These are phyloP conservation scores for Odontomachus brunneus DNA, from an alignment of 1,140 invertebrate species.

Conservation along the genomic window DNA sequence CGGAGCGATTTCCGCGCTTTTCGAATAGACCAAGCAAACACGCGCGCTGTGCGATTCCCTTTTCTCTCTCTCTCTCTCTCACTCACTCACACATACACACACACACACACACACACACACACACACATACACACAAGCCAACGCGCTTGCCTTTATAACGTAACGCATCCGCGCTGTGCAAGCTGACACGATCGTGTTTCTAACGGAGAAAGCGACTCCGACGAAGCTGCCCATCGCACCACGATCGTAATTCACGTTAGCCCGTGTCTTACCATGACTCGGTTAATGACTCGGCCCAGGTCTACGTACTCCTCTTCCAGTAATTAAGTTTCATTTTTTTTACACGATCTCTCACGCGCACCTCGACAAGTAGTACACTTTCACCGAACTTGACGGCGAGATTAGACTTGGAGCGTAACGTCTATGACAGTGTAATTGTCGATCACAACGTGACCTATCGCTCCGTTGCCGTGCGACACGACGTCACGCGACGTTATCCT, in stretches of 20 bases:
- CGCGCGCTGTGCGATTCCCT: too few species aligned
- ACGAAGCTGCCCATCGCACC: constrained; percentile 53
- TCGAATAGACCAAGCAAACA: too few species aligned
- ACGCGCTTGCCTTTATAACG: constrained; percentile 45
- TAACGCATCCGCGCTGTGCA: constrained; percentile 11
- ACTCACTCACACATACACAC: too few species aligned
- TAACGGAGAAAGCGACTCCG: constrained; percentile 69
- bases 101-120: too few species aligned
- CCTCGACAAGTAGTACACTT: constrained; percentile 73
- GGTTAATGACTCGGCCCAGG: constrained; percentile 72
- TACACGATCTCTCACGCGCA: constrained; percentile 10
- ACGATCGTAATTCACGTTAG: constrained; percentile 66
- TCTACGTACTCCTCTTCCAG: constrained; percentile 65
- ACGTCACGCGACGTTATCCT: constrained; percentile 26
- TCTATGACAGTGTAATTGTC: constrained; percentile 65
- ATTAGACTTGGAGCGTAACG: constrained; percentile 30
- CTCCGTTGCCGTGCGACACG: not conserved
- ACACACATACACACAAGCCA: too few species aligned
- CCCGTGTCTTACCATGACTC: constrained; percentile 59
- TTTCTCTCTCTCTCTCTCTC: not conserved
- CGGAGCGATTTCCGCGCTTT: not conserved
- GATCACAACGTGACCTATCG: constrained; percentile 20
- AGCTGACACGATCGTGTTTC: constrained; percentile 59
- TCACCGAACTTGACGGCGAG: constrained; percentile 69
- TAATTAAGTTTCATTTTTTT: constrained; percentile 65